phyloP scores from a whole-genome alignment of 2,888 invertebrate genomes.

The Drosophila gaucha region DNA sequence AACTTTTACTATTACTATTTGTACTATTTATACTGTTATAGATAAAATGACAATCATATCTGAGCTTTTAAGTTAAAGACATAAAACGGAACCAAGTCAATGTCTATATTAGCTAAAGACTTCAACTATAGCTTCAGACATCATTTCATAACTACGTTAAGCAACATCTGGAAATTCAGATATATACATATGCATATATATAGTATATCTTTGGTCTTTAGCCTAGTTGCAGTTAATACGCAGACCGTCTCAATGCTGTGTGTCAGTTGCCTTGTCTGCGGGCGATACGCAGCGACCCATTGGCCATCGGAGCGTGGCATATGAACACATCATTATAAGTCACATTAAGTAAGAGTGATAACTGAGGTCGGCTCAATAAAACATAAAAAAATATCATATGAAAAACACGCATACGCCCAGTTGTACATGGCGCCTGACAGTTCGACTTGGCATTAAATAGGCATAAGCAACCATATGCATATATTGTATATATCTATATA shows the following conservation, averaged over 20 bases:
- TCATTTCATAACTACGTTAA: constrained; percentile 36
- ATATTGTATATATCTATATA: constrained; percentile 25
- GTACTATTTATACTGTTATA: too few relatives aligned
- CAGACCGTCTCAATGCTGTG: constrained; percentile 27
- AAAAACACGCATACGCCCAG: constrained; percentile 74
- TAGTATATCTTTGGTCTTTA: constrained; percentile 8
- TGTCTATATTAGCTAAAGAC: neutral
- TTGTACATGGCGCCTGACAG: constrained; percentile 50
- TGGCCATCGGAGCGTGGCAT: constrained; percentile 63
- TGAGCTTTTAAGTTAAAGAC: neutral
- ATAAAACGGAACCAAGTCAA: constrained; percentile 1
- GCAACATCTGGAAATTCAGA: constrained; percentile 16
- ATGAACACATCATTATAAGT: constrained; percentile 70
- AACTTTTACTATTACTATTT: too few relatives aligned
- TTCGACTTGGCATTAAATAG: constrained; percentile 41
- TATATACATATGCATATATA: neutral
- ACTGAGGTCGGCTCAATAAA: constrained; percentile 69
- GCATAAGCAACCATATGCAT: constrained; percentile 56
- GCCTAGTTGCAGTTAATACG: constrained; percentile 27
- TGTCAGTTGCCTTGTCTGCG: constrained; percentile 34
- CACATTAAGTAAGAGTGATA: constrained; percentile 80
- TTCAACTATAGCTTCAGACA: neutral
- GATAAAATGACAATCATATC: neutral
- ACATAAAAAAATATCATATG: constrained; percentile 8
- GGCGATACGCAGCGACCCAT: constrained; percentile 18